Base-by-base conservation (phyloP, 1,140 invertebrate species). In the Phthorimaea operculella region DNA sequence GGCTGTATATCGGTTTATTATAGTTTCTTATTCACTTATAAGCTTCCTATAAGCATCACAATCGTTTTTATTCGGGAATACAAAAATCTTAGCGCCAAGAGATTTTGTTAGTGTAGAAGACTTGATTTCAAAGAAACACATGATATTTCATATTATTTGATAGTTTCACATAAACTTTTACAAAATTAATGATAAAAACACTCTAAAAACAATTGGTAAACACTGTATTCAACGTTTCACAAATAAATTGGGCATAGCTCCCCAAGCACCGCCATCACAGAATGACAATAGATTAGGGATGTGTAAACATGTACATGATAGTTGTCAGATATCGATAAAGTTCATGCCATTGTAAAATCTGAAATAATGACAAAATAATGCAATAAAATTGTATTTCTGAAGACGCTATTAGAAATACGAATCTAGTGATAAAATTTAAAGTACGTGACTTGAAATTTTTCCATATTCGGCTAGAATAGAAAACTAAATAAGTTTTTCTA, bases 211-310 rank as follows among this genome's bases (percentile, higher is more conserved):
- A 57, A 63, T 51, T 33, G 48, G 55, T 62, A 61, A 61, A 58
- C 53, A 49, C 50, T 54, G 57, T 60, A 71, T 74, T 66, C 71
- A 72, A 74, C 63, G 60, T 64, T 70, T 67, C 67, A 64, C 51
- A 57, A 71, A 70, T 66, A 72, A 76, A 76, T 64, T 70, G 68
- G 66, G 66, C 70, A 70, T 72, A 71, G 66, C 64, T 73, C 68
- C 72, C 70, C 73, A 74, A 79, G 76, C 79, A 76, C 71, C 73
- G 76, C 74, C 74, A 80, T 79, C 69, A 50, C 48, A 50, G 21
- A 50, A 50, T 50, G 48, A 50, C 48, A 50, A 28, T 47, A 47
- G 44, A 47, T 9, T 47, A 47, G 44, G 15, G 44, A 15, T 47
- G 11, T 16, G 44, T 15, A 47, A 17, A 1, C 15, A 15, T 16